phyloP scores from a whole-genome alignment of 2,113 vertebrate genomes.

The Chitala chitala region DNA sequence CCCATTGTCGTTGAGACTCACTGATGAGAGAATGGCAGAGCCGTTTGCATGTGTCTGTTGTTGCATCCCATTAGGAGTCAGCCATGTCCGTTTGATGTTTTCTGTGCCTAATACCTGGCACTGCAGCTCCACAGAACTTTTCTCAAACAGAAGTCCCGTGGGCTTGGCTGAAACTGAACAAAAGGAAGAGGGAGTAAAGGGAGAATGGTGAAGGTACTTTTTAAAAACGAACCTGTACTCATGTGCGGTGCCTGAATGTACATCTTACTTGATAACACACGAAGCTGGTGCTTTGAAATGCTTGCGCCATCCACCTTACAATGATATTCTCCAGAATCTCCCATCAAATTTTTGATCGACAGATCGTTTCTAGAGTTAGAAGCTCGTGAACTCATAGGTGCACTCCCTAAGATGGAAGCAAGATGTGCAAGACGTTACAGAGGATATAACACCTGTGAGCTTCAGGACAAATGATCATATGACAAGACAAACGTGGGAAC shows the following conservation, averaged over 20 bases:
- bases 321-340: background rate
- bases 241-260: background rate
- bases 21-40: background rate
- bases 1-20: constrained; percentile 30
- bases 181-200: constrained; percentile 4
- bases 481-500: too few relatives aligned
- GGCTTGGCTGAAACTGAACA: constrained; percentile 31
- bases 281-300: background rate
- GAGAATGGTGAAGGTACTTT: background rate
- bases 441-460: background rate
- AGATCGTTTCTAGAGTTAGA: accelerated
- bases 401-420: background rate
- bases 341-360: background rate
- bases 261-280: background rate
- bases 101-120: constrained; percentile 24
- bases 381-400: background rate
- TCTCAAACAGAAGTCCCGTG: background rate
- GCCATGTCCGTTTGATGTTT: constrained; percentile 25
- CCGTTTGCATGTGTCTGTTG: background rate
- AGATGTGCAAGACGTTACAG: too few relatives aligned
- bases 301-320: accelerated
- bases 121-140: background rate
- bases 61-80: background rate
- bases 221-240: background rate
- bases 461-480: background rate